A percentile compares a stretch with the other conserved stretches of the same genome.
Conservation (phyloP, 2,113 vertebrate genomes). For the Turnix velox region DNA sequence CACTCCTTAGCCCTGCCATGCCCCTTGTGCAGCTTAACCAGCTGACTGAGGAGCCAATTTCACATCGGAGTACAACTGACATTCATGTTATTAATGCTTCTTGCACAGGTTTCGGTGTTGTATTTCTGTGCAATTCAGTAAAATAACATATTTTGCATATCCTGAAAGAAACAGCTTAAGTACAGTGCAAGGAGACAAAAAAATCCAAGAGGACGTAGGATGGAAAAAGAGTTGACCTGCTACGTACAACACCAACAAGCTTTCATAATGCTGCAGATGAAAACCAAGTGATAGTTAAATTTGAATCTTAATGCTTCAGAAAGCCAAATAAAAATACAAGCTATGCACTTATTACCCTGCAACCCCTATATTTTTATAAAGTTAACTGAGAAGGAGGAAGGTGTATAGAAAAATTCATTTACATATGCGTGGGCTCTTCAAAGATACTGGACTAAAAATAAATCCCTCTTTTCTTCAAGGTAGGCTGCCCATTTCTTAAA, state of each 20-base stretch:
- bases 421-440: slow-evolving; percentile 10
- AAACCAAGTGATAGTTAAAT: slow-evolving; percentile 23
- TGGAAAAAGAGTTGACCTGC: slow-evolving; percentile 47
- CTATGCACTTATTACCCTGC: slow-evolving; percentile 7
- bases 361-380: slow-evolving; percentile 3
- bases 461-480: background rate
- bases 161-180: slow-evolving; percentile 12
- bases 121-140: background rate
- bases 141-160: background rate
- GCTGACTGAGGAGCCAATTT: background rate
- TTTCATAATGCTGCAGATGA: slow-evolving; percentile 9
- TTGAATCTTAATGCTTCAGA: background rate
- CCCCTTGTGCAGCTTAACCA: background rate
- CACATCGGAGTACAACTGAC: background rate
- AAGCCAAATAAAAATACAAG: slow-evolving; percentile 16
- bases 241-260: slow-evolving; percentile 41
- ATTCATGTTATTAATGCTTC: background rate
- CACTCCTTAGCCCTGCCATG: background rate
- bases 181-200: background rate
- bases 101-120: background rate
- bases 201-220: slow-evolving; percentile 8
- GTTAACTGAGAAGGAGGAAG: background rate
- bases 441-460: background rate
- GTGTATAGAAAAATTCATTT: slow-evolving; percentile 5
- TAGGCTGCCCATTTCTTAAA: background rate